Evolutionary conservation across 1,140 invertebrate genomes (phyloP).

Genomic region (Latrodectus geometricus): DNA sequence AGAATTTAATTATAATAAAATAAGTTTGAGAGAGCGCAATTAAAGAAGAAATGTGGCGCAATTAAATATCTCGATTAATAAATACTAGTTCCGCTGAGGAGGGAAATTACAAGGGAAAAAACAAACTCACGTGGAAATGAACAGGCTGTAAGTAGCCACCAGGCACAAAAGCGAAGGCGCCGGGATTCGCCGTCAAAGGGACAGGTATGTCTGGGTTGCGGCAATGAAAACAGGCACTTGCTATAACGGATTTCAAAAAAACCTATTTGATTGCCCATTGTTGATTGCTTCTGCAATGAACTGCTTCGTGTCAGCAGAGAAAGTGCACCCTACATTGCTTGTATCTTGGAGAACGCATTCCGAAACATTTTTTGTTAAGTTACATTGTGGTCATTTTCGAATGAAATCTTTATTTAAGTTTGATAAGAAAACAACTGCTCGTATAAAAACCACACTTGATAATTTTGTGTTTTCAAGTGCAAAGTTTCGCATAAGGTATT

Average conservation of each 20-base stretch:
- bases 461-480: no score
- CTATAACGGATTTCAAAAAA: slow-evolving; percentile 24
- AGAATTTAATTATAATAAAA: no score
- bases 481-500: no score
- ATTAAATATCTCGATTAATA: not conserved
- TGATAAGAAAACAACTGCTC: no score
- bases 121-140: slow-evolving; percentile 22
- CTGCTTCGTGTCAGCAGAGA: no score
- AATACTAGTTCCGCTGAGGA: not conserved
- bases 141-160: slow-evolving; percentile 9
- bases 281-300: no score
- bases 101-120: not conserved
- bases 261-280: slow-evolving; percentile 31
- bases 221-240: not conserved
- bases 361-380: no score
- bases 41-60: not conserved
- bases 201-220: slow-evolving; percentile 23
- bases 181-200: slow-evolving; percentile 38
- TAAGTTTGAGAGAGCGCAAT: not conserved
- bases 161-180: slow-evolving; percentile 28
- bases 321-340: no score
- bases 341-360: no score
- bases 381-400: no score
- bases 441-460: no score
- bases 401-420: no score